Evolutionary conservation across 2,113 vertebrate genomes (phyloP), one percentile per base, ranked within the genome.

Genomic region (Eulacestoma nigropectus): DNA sequence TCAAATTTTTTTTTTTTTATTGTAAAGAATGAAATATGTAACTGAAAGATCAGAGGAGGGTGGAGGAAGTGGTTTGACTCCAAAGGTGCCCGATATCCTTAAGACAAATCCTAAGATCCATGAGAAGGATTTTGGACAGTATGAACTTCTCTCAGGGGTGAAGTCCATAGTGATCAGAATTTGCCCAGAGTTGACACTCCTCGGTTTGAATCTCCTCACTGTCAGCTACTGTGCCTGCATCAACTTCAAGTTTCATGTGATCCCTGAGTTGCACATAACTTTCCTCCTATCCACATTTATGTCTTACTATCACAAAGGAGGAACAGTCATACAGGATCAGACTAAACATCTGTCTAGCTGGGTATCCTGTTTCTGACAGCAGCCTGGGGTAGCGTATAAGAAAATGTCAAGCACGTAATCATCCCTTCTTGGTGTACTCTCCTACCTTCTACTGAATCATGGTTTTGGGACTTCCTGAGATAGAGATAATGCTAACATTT

Each of bases 301-400:
- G 90, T 92, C 88, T 96, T 91, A 60, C 59, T 95, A 89, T 95
- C 92, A 90, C 91, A 89, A 63, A 86, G 80, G 60, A 86, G 79
- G 86, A 96, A 75, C 56, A 95, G 91, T 93, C 91, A 81, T 55
- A 47, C 73, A 84, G 94, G 80, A 97, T 97, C 95, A 97, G 95
- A 96, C 96, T 97, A 97, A 97, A 97, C 95, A 95, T 96, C 93
- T 97, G 95, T 97, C 96, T 95, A 75, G 93, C 76, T 4, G 19
- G 76, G 86, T 95, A 97, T 97, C 94, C 95, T 97, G 93, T 95
- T 96, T 95, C 95, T 96, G 94, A 89, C 95, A 95, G 95, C 80
- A 95, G 95, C 94, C 94, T 93, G 80, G 83, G 86, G 86, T 93
- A 92, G 83, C 7, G 1, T 63, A 70, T 77, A 63, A 92, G 94